Conservation (phyloP, 2,888 invertebrate species). For the Caenorhabditis virilis region DNA sequence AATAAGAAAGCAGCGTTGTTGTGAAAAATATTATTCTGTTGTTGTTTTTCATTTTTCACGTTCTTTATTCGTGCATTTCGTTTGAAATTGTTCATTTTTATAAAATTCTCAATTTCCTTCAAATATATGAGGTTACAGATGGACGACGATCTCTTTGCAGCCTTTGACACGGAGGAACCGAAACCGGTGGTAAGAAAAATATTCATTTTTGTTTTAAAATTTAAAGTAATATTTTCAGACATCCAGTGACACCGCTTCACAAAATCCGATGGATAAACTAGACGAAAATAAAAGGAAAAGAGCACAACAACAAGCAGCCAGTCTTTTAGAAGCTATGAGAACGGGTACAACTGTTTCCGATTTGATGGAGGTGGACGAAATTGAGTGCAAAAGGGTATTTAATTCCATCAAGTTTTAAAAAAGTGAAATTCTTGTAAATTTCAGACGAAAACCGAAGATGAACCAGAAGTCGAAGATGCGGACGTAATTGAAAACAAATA, state of each 20-base stretch:
- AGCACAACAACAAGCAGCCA: neutral
- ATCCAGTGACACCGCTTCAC: neutral
- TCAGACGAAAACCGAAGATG: neutral
- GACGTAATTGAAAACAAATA: neutral
- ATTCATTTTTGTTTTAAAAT: neutral
- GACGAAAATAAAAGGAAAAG: slow-evolving; percentile 1
- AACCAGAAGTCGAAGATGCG: neutral
- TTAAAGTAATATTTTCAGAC: neutral
- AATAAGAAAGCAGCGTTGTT: too few relatives aligned
- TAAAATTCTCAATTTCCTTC: too few relatives aligned
- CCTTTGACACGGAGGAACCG: slow-evolving; percentile 10
- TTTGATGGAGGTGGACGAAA: neutral
- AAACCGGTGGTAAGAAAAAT: neutral
- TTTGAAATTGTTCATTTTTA: too few relatives aligned
- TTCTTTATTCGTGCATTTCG: too few relatives aligned
- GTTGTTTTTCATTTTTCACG: too few relatives aligned
- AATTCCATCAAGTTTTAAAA: slow-evolving; percentile 1
- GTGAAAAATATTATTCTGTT: too few relatives aligned
- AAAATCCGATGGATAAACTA: slow-evolving; percentile 1
- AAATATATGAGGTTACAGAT: too few relatives aligned
- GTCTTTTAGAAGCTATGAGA: slow-evolving; percentile 1
- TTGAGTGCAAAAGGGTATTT: too few relatives aligned
- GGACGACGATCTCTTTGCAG: slow-evolving; percentile 21
- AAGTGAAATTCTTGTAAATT: neutral
- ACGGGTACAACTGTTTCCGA: neutral